Conservation (phyloP, 2,113 vertebrate genomes). For the Otis tarda region DNA sequence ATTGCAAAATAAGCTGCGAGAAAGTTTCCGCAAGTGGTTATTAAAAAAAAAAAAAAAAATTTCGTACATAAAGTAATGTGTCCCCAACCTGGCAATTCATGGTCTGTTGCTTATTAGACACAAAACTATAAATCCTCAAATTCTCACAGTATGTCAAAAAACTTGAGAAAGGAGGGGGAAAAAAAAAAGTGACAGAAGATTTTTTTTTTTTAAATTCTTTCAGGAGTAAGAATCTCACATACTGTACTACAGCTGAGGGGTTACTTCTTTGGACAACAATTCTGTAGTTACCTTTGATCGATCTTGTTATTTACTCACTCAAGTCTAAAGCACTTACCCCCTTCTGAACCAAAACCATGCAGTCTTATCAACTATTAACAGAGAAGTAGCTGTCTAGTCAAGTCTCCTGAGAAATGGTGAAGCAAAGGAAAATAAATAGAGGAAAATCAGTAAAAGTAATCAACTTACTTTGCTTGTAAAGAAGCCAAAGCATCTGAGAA, state of each 20-base stretch:
- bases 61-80: neutral
- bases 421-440: neutral
- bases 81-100: neutral
- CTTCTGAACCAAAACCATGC: neutral
- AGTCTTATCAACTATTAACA: neutral
- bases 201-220: neutral
- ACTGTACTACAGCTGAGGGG: neutral
- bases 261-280: neutral
- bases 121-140: neutral
- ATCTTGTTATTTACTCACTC: neutral
- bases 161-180: neutral
- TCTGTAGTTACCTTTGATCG: neutral
- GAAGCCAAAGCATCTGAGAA: slow-evolving; percentile 90
- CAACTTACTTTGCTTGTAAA: slow-evolving; percentile 86
- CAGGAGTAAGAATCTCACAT: neutral
- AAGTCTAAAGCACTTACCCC: neutral
- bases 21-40: neutral
- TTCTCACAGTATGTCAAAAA: neutral
- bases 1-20: slow-evolving; percentile 13
- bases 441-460: neutral
- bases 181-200: neutral
- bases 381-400: neutral
- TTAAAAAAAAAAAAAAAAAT: neutral
- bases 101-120: neutral
- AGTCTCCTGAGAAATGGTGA: neutral